Conservation (phyloP, 2,888 invertebrate genomes). For the Drosophila borealis region DNA sequence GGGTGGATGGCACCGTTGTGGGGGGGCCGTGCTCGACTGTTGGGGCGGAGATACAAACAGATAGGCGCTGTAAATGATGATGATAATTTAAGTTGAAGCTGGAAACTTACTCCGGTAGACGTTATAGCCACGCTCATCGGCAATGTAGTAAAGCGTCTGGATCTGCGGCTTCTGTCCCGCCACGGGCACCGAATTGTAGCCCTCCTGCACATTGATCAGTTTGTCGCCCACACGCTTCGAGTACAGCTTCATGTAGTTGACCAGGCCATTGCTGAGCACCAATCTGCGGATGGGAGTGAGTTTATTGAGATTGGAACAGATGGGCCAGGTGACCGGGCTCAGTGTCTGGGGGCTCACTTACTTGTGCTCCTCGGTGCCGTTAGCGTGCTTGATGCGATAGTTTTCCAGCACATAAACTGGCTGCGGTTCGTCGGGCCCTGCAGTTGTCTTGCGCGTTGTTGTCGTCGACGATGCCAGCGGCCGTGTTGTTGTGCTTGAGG, state of each 20-base stretch:
- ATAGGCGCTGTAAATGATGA: constrained; percentile 17
- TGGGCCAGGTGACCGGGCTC: neutral
- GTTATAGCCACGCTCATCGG: constrained; percentile 75
- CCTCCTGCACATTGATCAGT: constrained; percentile 73
- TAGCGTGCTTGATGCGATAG: constrained; percentile 71
- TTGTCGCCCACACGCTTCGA: constrained; percentile 58
- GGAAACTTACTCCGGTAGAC: constrained; percentile 66
- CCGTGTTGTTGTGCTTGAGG: constrained; percentile 12
- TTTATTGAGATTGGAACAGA: neutral
- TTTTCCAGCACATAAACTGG: constrained; percentile 70
- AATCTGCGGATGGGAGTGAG: constrained; percentile 50
- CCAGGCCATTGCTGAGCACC: constrained; percentile 76
- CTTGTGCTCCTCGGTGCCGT: constrained; percentile 80
- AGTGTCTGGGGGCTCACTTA: constrained; percentile 40
- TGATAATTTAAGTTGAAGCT: constrained; percentile 13
- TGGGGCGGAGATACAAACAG: constrained; percentile 3
- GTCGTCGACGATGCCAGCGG: constrained; percentile 8
- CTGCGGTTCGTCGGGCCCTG: constrained; percentile 11
- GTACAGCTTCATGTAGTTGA: constrained; percentile 77
- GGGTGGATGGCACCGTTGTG: constrained; percentile 46
- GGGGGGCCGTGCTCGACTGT: constrained; percentile 60
- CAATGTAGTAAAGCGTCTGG: constrained; percentile 74
- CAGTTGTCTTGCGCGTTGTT: constrained; percentile 3
- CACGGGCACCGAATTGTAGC: constrained; percentile 76
- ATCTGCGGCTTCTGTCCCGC: constrained; percentile 48